Evolutionary conservation across 1,140 invertebrate species (phyloP).

Genomic region (Pygmarrhopalites habei): DNA sequence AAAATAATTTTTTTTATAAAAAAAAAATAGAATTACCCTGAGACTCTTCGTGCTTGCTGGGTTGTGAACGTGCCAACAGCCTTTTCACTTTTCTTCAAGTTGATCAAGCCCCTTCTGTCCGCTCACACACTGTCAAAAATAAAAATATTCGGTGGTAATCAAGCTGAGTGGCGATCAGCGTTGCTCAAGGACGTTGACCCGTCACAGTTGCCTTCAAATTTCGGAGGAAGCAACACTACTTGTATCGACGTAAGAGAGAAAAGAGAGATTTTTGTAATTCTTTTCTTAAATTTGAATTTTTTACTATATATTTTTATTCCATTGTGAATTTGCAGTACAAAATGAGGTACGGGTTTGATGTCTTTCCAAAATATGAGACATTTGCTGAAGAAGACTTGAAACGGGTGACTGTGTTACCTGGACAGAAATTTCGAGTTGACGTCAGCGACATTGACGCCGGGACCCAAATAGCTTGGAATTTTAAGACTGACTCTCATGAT

Average conservation of each 20-base stretch:
- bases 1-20: too few species aligned
- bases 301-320: too few species aligned
- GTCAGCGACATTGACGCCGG: not conserved
- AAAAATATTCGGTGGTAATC: conserved; percentile 67
- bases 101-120: conserved; percentile 79
- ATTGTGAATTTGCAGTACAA: conserved; percentile 7
- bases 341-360: conserved; percentile 5
- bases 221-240: conserved; percentile 57
- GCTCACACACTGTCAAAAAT: conserved; percentile 86
- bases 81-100: conserved; percentile 75
- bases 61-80: conserved; percentile 42
- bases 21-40: not conserved
- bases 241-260: conserved; percentile 9
- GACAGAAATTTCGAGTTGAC: not conserved
- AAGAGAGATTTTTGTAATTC: too few species aligned
- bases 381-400: conserved; percentile 1
- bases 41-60: not conserved
- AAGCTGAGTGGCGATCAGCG: conserved; percentile 65
- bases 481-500: not conserved
- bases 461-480: conserved; percentile 1
- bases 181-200: conserved; percentile 58
- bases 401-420: not conserved
- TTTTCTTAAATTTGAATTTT: too few species aligned
- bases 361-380: conserved; percentile 6
- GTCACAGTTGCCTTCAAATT: conserved; percentile 69